Percentiles rank a stretch among this genome's conserved stretches.
phyloP scores from a whole-genome alignment of 2,888 invertebrate species.

The Microchrysa polita region DNA sequence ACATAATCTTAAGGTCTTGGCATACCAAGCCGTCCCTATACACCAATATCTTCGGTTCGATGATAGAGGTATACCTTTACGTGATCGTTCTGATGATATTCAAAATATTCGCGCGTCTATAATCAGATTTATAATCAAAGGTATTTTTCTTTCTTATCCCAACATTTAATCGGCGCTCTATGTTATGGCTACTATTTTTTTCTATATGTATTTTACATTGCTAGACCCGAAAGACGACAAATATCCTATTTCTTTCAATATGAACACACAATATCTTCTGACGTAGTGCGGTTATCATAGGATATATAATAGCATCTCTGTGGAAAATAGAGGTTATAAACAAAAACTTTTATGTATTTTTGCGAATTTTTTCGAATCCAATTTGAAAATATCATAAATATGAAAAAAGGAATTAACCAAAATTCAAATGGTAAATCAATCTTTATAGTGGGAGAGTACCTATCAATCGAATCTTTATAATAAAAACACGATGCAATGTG shows the following conservation, averaged over 20 bases:
- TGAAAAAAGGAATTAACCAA: no score
- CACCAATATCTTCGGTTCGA: not conserved
- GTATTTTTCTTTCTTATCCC: not conserved
- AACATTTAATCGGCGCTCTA: not conserved
- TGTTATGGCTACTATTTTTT: not conserved
- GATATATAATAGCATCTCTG: no score
- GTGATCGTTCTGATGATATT: constrained; percentile 22
- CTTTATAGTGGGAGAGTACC: no score
- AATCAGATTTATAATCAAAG: constrained; percentile 19
- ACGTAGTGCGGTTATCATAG: no score
- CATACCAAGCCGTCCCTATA: not conserved
- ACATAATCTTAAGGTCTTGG: not conserved
- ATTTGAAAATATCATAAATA: no score
- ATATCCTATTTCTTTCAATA: constrained; percentile 30
- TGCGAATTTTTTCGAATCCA: no score
- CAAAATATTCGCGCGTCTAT: constrained; percentile 32
- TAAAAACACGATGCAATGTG: no score
- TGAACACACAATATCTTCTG: no score
- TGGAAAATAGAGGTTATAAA: no score
- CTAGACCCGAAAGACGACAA: not conserved
- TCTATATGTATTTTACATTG: not conserved
- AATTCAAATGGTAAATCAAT: no score
- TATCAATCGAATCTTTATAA: no score
- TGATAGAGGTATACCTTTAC: not conserved
- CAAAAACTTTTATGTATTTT: no score